Base-by-base conservation (phyloP, 2,797 vertebrate species). In the Hypotaenidia okinawae region DNA sequence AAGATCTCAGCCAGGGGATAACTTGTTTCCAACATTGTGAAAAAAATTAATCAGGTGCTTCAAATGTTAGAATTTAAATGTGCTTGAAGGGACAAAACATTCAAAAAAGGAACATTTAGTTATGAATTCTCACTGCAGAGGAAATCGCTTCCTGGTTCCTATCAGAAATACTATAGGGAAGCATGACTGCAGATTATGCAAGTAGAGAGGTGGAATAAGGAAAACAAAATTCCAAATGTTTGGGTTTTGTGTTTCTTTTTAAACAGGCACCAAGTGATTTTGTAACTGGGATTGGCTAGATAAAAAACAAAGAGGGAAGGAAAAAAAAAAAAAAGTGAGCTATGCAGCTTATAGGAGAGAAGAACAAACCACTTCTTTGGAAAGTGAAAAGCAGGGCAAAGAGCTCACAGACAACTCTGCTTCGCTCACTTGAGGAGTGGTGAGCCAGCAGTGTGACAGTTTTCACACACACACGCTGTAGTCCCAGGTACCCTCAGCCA, bases 1-100 rank as follows among this genome's bases (percentile, higher is more conserved):
- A 72, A 84, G 39, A 84, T 51, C 83, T 89, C 93, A 94, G 77
- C 70, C 90, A 74, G 57, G 41, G 78, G 84, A 94, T 70, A 95
- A 84, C 27, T 85, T 83, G 64, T 89, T 93, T 93, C 84, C 88
- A 96, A 22, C 75, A 84, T 66, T 92, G 33, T 83, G 49, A 80
- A 93, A 76, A 77, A 93, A 86, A 84, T 5, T 3, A 92, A 85
- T 89, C 81, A 84, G 27, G 68, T 68, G 64, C 69, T 89, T 93
- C 81, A 66, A 75, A 70, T 62, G 51, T 49, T 87, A 89, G 68
- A 89, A 89, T 92, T 81, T 58, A 77, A 89, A 79, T 83, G 23
- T 66, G 78, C 86, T 90, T 90, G 73, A 93, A 83, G 75, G 87
- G 67, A 81, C 58, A 67, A 95, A 94, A 83, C n/a, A 47, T 35